Evolutionary conservation across 2,113 vertebrate species (phyloP).

Genomic region (Neotragus pygmaeus): DNA sequence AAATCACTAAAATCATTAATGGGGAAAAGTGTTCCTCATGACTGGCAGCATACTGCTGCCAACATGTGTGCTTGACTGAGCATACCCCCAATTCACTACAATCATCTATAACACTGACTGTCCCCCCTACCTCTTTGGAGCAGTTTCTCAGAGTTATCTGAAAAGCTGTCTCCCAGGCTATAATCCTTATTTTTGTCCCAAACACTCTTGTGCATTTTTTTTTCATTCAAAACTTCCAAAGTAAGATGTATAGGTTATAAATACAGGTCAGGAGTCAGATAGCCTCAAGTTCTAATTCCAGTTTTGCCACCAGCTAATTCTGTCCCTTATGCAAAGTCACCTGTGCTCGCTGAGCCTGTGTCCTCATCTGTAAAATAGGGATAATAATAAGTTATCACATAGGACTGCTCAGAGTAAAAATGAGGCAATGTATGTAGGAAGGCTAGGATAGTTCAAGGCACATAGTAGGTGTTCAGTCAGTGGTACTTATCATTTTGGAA

Average conservation of each 20-base stretch:
- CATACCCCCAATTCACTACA: fast-evolving
- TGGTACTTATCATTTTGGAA: not conserved
- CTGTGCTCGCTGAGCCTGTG: not conserved
- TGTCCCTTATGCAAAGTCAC: not conserved
- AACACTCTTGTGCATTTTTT: not conserved
- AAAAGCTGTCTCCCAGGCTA: not conserved
- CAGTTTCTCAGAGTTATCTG: not conserved
- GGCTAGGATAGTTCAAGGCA: not conserved
- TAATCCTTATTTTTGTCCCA: not conserved
- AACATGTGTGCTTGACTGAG: not conserved
- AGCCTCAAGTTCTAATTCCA: not conserved
- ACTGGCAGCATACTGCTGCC: not conserved
- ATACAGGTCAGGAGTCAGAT: not conserved
- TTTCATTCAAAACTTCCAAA: not conserved
- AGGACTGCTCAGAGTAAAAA: not conserved
- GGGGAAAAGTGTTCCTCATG: not conserved
- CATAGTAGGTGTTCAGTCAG: not conserved
- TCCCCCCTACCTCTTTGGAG: not conserved
- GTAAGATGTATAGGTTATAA: not conserved
- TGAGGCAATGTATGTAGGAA: not conserved
- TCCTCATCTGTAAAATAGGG: not conserved
- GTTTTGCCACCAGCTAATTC: not conserved
- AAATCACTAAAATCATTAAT: not conserved
- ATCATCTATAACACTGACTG: not conserved
- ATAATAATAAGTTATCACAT: not conserved